Evolutionary conservation across 37 sponge, comb jelly and placozoan species (phyloP).

Genomic region (Tethya wilhelma): DNA sequence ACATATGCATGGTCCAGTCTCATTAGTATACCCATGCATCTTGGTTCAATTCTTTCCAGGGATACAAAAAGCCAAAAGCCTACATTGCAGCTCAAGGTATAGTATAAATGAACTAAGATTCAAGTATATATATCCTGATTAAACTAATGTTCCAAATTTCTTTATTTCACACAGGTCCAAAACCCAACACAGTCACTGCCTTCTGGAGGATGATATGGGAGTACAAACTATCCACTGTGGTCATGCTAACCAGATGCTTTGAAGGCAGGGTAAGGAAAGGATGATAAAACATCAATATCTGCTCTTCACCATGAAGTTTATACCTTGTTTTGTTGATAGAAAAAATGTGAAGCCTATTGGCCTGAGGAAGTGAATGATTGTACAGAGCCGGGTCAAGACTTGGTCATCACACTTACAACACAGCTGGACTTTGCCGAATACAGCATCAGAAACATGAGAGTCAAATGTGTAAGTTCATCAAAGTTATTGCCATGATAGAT

Average conservation of each 20-base stretch:
- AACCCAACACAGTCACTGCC: not conserved
- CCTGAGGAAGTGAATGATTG: not conserved
- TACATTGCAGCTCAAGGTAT: conserved; percentile 86
- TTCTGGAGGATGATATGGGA: conserved; percentile 16
- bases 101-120: too few relatives aligned
- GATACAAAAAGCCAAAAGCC: conserved; percentile 45
- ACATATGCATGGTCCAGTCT: too few relatives aligned
- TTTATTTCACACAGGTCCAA: conserved; percentile 2
- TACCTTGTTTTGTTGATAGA: not conserved
- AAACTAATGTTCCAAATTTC: not conserved
- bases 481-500: not conserved
- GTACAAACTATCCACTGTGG: not conserved
- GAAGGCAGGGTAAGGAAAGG: conserved; percentile 17
- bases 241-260: conserved; percentile 5
- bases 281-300: not conserved
- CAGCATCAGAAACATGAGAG: not conserved
- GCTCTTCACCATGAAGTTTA: not conserved
- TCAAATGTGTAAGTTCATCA: not conserved
- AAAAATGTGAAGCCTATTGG: not conserved
- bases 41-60: too few relatives aligned
- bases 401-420: not conserved
- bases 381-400: not conserved
- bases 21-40: too few relatives aligned
- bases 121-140: too few relatives aligned
- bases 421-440: too few relatives aligned